These are phyloP conservation scores for Dryococelus australis DNA, from an alignment of 2,888 invertebrate genomes.

Conservation along the genomic window DNA sequence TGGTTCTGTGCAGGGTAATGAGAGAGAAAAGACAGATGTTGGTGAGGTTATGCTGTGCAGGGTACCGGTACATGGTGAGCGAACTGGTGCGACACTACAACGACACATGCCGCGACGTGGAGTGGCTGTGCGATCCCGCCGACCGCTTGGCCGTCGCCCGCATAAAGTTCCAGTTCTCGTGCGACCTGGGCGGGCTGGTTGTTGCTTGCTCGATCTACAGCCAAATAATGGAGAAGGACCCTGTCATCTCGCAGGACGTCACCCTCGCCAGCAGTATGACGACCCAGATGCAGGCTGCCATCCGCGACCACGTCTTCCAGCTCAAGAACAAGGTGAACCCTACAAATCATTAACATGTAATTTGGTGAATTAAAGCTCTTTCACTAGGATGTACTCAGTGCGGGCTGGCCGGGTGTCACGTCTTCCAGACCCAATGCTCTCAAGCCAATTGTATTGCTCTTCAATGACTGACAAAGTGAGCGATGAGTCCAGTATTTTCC, in stretches of 20 bases:
- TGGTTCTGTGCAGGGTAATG: too few species aligned
- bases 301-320: not conserved
- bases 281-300: not conserved
- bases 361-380: too few species aligned
- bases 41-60: not conserved
- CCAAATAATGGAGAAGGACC: not conserved
- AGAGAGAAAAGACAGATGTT: too few species aligned
- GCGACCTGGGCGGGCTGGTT: not conserved
- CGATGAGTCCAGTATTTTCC: too few species aligned
- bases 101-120: not conserved
- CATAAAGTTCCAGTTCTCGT: not conserved
- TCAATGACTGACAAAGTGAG: too few species aligned
- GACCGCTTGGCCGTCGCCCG: not conserved
- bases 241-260: not conserved
- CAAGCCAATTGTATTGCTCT: too few species aligned
- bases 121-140: not conserved
- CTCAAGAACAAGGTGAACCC: not conserved
- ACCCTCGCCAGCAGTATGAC: not conserved
- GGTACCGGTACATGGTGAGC: not conserved
- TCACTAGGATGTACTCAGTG: too few species aligned
- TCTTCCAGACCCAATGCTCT: too few species aligned
- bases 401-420: too few species aligned
- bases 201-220: not conserved
- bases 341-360: too few species aligned
- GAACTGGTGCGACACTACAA: not conserved